These are phyloP conservation scores for Arion vulgaris DNA, from an alignment of 1,140 invertebrate species.

Conservation along the genomic window DNA sequence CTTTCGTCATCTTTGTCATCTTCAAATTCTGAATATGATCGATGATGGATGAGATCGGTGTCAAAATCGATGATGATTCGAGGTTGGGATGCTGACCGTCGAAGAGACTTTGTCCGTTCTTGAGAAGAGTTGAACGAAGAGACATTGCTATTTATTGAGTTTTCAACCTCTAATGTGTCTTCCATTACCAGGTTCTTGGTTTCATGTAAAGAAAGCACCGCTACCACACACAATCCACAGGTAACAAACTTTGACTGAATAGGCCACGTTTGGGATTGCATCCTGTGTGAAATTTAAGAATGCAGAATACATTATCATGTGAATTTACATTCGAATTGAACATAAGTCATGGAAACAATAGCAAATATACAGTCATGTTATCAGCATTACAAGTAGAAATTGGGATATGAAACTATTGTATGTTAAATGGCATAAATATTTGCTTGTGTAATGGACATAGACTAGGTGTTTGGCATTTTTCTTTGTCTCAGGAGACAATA, in stretches of 20 bases:
- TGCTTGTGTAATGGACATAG: no score
- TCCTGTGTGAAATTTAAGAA: neutral
- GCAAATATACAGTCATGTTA: no score
- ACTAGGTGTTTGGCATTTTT: no score
- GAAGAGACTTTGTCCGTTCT: no score
- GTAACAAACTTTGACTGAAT: neutral
- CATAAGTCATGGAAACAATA: no score
- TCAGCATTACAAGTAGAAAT: no score
- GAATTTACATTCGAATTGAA: no score
- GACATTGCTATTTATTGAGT: neutral
- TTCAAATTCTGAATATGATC: conserved; percentile 8
- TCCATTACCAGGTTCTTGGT: conserved; percentile 28
- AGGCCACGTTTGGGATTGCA: conserved; percentile 5
- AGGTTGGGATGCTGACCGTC: neutral
- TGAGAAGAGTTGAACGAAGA: neutral
- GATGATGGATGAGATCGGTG: conserved; percentile 15
- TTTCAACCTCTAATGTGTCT: neutral
- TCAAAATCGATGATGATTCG: conserved; percentile 17
- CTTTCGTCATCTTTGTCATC: neutral
- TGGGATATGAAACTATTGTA: no score
- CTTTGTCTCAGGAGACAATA: no score
- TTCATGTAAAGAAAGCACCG: neutral
- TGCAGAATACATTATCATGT: no score
- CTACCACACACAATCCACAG: neutral
- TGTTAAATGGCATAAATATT: no score